Percentiles rank a stretch among this genome's conserved stretches.
Conservation (phyloP, 2,113 vertebrate species). For the Tragelaphus imberbis region DNA sequence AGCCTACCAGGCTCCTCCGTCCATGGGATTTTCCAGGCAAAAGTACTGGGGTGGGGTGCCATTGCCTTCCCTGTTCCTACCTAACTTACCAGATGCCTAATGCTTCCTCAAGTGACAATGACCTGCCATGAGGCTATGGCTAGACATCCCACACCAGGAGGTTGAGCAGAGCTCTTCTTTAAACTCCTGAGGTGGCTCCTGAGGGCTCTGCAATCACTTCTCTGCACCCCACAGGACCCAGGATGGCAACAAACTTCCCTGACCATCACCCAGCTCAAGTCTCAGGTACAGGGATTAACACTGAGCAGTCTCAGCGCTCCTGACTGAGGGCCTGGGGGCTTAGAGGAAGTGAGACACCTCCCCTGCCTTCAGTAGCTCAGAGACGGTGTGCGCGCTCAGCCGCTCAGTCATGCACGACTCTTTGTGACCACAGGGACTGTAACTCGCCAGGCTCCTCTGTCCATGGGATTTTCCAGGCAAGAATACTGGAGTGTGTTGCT, state of each 20-base stretch:
- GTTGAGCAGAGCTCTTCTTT: background rate
- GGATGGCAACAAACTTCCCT: accelerated
- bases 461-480: background rate
- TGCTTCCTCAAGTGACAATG: background rate
- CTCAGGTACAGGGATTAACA: background rate
- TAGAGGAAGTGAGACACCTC: background rate
- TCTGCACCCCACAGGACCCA: background rate
- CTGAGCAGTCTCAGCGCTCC: background rate
- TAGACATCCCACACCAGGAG: background rate
- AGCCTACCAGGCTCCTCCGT: too few species aligned
- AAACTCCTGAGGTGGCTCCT: background rate
- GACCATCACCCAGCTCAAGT: background rate
- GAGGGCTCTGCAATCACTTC: background rate
- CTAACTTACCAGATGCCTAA: background rate
- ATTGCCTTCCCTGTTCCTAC: too few species aligned
- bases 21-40: too few species aligned
- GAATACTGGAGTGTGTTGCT: background rate
- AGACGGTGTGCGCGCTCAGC: background rate
- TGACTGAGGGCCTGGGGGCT: background rate
- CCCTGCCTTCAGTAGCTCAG: background rate
- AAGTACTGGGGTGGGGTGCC: too few species aligned
- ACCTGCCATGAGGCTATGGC: background rate
- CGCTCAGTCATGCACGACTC: accelerated
- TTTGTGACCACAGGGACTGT: background rate
- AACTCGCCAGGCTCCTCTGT: background rate